Conservation (phyloP, 2,797 vertebrate genomes). For the Caiman crocodilus region DNA sequence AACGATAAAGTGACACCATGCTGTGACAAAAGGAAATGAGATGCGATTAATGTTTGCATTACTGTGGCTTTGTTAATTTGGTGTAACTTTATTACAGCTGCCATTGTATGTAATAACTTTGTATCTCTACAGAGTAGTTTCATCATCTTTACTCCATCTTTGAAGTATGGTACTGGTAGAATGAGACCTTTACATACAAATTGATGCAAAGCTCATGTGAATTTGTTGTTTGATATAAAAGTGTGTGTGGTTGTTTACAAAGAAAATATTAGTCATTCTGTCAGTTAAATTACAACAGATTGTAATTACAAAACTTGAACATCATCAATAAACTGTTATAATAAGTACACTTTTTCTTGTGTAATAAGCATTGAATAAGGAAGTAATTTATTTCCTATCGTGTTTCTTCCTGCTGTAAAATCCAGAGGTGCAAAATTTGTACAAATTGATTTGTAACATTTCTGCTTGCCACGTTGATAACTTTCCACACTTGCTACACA, state of each 20-base stretch:
- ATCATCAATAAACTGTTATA: background rate
- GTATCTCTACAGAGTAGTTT: background rate
- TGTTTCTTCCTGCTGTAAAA: background rate
- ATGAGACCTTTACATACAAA: background rate
- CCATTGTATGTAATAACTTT: background rate
- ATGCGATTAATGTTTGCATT: background rate
- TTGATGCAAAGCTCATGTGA: background rate
- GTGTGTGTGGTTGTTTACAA: background rate
- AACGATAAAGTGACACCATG: background rate
- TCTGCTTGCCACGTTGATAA: background rate
- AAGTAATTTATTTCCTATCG: background rate
- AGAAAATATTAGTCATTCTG: background rate
- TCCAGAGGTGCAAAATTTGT: background rate
- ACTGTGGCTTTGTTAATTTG: background rate
- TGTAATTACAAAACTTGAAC: background rate
- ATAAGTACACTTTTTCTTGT: background rate
- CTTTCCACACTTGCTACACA: background rate
- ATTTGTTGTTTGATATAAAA: background rate
- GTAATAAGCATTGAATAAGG: background rate
- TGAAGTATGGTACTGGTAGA: background rate
- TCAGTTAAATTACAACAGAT: background rate
- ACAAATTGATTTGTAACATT: accelerated
- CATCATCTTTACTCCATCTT: background rate
- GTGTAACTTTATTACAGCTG: background rate
- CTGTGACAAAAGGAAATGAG: background rate